Percentiles rank a stretch among this genome's conserved stretches.
phyloP scores from a whole-genome alignment of 2,113 vertebrate species.

The Ictidomys tridecemlineatus region DNA sequence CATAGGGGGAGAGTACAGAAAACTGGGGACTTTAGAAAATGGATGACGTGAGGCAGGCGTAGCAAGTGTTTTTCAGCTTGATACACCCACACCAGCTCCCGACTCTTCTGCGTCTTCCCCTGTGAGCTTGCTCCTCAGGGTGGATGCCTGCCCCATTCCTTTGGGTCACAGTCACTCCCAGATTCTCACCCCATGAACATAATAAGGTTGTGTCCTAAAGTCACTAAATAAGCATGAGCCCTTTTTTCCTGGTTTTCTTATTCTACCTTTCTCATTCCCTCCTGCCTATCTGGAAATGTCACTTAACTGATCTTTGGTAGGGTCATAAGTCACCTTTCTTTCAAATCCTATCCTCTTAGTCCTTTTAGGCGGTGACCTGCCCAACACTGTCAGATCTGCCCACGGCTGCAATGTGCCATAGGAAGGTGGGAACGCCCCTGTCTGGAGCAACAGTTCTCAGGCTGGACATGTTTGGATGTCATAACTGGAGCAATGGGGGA shows the following conservation, averaged over 20 bases:
- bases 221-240: not conserved
- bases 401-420: not conserved
- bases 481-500: not conserved
- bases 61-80: not conserved
- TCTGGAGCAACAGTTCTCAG: not conserved
- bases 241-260: not conserved
- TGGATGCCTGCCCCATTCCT: not conserved
- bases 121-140: not conserved
- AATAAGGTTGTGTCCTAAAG: not conserved
- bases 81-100: not conserved
- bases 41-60: not conserved
- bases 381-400: rapidly evolving
- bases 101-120: not conserved
- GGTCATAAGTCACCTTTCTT: not conserved
- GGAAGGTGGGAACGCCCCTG: not conserved
- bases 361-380: not conserved
- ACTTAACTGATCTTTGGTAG: not conserved
- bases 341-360: not conserved
- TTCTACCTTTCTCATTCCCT: not conserved
- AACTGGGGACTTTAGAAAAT: conserved; percentile 41
- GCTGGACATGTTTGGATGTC: not conserved
- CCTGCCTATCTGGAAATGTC: not conserved
- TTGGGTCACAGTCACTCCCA: not conserved
- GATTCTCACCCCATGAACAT: not conserved
- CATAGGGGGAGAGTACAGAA: not conserved